Conservation (phyloP, 2,113 vertebrate species). For the Hippocampus comes region DNA sequence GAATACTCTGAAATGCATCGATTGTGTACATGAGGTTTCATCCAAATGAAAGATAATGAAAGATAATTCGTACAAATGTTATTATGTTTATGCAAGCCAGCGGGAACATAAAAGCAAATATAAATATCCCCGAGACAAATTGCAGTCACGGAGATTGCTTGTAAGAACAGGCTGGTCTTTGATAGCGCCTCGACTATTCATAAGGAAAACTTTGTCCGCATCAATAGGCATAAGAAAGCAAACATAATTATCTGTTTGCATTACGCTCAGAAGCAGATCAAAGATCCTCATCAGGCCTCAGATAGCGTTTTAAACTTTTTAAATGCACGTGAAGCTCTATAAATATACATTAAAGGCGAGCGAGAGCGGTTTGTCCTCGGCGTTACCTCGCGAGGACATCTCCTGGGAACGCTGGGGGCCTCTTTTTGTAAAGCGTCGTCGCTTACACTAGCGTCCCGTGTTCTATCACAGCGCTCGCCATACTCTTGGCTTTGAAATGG, state of each 20-base stretch:
- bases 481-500: slow-evolving; percentile 65
- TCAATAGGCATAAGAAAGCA: slow-evolving; percentile 55
- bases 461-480: slow-evolving; percentile 65
- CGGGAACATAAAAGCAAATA: slow-evolving; percentile 54
- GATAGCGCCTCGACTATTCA: slow-evolving; percentile 49
- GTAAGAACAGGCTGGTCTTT: slow-evolving; percentile 61
- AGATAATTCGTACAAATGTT: slow-evolving; percentile 1
- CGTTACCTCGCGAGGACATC: slow-evolving; percentile 67
- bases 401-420: slow-evolving; percentile 59
- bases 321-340: slow-evolving; percentile 56
- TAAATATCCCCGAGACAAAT: slow-evolving; percentile 61
- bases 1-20: neutral
- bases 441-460: slow-evolving; percentile 58
- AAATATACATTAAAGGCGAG: slow-evolving; percentile 62
- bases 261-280: slow-evolving; percentile 54
- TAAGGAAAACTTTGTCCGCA: slow-evolving; percentile 47
- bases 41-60: neutral
- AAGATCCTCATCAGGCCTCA: slow-evolving; percentile 49
- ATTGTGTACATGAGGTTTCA: neutral
- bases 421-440: slow-evolving; percentile 66
- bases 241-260: slow-evolving; percentile 65
- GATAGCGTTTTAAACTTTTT: slow-evolving; percentile 60
- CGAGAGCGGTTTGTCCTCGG: slow-evolving; percentile 57
- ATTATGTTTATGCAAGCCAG: slow-evolving; percentile 22
- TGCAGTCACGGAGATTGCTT: slow-evolving; percentile 52